phyloP scores from a whole-genome alignment of 2,113 vertebrate genomes.

The Redunca redunca region DNA sequence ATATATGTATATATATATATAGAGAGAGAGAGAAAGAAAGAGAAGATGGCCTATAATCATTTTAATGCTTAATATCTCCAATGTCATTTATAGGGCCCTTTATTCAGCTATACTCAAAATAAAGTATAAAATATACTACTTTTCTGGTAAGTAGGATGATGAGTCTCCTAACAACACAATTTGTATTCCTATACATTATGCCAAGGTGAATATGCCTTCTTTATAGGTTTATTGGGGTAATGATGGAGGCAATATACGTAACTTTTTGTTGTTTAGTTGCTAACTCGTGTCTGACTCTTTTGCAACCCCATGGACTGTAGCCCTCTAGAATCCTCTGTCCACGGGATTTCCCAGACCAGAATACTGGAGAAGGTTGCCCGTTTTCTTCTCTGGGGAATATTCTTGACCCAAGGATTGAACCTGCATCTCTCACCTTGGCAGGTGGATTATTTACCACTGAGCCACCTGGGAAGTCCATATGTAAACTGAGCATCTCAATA shows the following conservation, averaged over 20 bases:
- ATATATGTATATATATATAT: not conserved
- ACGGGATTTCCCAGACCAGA: not conserved
- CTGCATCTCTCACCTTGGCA: not conserved
- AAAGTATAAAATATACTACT: not conserved
- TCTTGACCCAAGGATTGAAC: not conserved
- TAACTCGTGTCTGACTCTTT: not conserved
- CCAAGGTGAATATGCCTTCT: not conserved
- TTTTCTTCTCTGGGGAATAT: not conserved
- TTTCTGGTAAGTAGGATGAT: not conserved
- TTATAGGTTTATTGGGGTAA: not conserved
- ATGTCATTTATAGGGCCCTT: not conserved
- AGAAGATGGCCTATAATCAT: not conserved
- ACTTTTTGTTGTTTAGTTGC: not conserved
- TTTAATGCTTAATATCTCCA: not conserved
- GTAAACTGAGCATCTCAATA: not conserved
- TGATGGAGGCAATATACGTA: not conserved
- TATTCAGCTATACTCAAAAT: not conserved
- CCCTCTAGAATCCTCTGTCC: not conserved
- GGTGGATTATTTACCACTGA: not conserved
- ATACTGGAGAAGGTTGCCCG: not conserved
- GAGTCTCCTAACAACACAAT: not conserved
- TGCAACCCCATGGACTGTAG: not conserved
- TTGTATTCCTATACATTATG: not conserved
- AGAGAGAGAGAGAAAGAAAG: not conserved
- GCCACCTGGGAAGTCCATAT: not conserved